Base-by-base conservation (phyloP, 2,797 vertebrate species). In the Pseudomugil gertrudae region DNA sequence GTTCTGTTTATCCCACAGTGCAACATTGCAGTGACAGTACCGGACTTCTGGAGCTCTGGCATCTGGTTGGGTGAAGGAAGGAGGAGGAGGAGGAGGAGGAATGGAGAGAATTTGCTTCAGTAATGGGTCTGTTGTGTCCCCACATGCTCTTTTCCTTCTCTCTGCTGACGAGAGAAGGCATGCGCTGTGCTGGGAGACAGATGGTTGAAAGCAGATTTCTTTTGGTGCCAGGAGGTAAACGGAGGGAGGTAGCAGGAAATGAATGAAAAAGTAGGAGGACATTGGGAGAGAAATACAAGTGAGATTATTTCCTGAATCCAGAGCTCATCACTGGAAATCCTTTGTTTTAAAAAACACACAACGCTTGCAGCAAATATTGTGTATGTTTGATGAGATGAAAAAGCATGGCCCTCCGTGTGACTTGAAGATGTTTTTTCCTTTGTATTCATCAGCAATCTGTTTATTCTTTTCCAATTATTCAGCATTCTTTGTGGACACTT, bases 181-280 rank as follows among this genome's bases (percentile, higher is more conserved):
- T 87, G 81, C 80, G 82, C 79, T 84, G 74, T 57, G 7, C 62
- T 72, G 74, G 73, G 72, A 84, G 81, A 89, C 90, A 91, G 90
- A 91, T 91, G 90, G 90, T 84, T 88, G 69, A 82, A 78, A 84
- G 80, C 76, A 79, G 78, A 75, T 84, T 88, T 87, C n/a, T 69
- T 80, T 72, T 66, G 59, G 66, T 76, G 77, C 72, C 83, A 72
- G 79, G 60, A 82, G 66, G 70, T 66, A 74, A 70, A 77, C 13
- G 5, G 17, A 70, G 78, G 61, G 73, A 76, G 62, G 62, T 47
- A 69, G 67, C 6, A 17, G 64, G 68, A 80, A 79, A 76, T 73
- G 48, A 86, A 79, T 68, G 33, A 50, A 70, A 64, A 78, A 77
- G 72, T 73, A 51, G 45, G 71, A 81, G 66, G 65, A 58, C 51